Base-by-base conservation (phyloP, 2,888 invertebrate genomes). In the Nudaria mundana region DNA sequence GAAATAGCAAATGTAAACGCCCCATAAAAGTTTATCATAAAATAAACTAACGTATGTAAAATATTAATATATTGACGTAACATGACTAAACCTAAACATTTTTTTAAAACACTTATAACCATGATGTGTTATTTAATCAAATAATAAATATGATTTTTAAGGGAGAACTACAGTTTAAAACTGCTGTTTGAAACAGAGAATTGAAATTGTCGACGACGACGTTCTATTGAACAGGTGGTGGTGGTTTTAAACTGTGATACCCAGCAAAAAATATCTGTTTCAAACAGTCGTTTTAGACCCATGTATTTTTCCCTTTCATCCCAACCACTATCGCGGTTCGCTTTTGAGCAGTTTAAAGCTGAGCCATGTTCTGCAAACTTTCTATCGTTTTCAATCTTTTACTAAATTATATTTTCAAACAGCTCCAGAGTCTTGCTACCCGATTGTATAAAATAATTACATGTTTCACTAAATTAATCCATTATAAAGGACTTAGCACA, bases 31-130 rank as follows among this genome's bases (percentile, higher is more conserved):
- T 77, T 73, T 72, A 74, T 65, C 71, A 69, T 81, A 81, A 75
- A 63, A 81, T 76, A 81, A 60, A 58, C 77, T 80, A 80, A 77
- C 73, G 70, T 68, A 70, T 75, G 71, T 77, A 80, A 76, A 79
- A 79, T 76, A 82, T 80, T 76, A 73, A 78, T 76, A 81, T 76
- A 68, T 71, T 72, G 75, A 75, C 69, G 67, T 76, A 79, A 76
- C 70, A 67, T 71, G 67, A 69, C 67, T 59, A 60, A 53, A 40
- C 44, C 58, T 59, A 59, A 46, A 51, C 56, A 48, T 50, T 47
- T n/a, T n/a, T 49, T 60, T 60, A 60, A 50, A 59, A 59, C 59
- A 52, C 49, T 59, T 60, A 57, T 58, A 55, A 55, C 46, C 58
- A 52, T 46, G 48, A 60, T 59, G 57, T 56, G 52, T 52, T 60